Base-by-base conservation (phyloP, 2,797 vertebrate genomes). In the Agapornis canus region DNA sequence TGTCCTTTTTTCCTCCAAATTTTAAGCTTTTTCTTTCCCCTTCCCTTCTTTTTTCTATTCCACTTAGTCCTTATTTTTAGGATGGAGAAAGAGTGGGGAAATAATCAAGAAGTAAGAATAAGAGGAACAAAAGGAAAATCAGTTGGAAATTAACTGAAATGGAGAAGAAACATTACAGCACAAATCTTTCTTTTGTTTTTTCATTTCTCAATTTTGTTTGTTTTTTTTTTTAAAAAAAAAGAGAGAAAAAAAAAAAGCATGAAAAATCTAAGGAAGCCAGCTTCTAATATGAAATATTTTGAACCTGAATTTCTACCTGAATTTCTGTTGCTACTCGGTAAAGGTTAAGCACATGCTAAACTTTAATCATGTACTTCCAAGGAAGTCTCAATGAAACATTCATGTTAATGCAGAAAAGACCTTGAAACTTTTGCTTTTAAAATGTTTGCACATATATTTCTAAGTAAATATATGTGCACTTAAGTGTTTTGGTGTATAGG, bases 81-180 rank as follows among this genome's bases (percentile, higher is more conserved):
- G 1, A 0, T 1, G 3, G 3, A 5, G 17, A 4, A n/a, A 40
- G 3, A 3, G 5, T 13, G 1, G 11, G 3, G 2, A 17, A 9
- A 10, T 14, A 48, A 29, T 10, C 4, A 61, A 43, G 10, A 64
- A n/a, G 2, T 4, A 35, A 43, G 27, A 31, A 22, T 6, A 19
- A 52, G 1, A 48, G 5, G 11, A 32, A 29, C 1, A 21, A 59
- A 19, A n/a, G 5, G 1, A 47, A 56, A 56, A n/a, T 13, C 37
- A 77, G 1, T 11, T 5, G 6, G 2, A 68, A 51, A 66, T 6
- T 2, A 2, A 27, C 32, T 68, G 39, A 49, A 89, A 82, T 25
- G 0, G 68, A 57, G 31, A 48, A 37, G 18, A 49, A 12, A 48
- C 0, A 20, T 39, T 32, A 26, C 4, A 48, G 13, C 2, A 57